These are phyloP conservation scores for Lithophane semibrunnea DNA, from an alignment of 2,888 invertebrate species.

Conservation along the genomic window DNA sequence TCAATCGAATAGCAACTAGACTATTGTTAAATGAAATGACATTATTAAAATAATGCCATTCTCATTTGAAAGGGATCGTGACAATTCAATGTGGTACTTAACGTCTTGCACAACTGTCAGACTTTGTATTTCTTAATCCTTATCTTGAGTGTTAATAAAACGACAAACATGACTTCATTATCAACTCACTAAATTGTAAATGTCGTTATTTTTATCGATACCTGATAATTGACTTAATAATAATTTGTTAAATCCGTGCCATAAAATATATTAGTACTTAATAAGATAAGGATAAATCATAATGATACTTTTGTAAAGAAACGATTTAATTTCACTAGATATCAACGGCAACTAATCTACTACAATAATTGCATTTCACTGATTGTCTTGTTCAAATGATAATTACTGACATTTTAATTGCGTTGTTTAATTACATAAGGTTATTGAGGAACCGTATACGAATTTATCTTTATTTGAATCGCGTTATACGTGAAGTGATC, in stretches of 20 bases:
- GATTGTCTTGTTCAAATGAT: constrained; percentile 71
- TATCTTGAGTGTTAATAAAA: constrained; percentile 61
- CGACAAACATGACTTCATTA: constrained; percentile 53
- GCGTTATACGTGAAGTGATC: constrained; percentile 59
- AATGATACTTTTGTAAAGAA: constrained; percentile 59
- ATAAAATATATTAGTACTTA: constrained; percentile 57
- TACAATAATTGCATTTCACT: constrained; percentile 73
- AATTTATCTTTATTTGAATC: constrained; percentile 67
- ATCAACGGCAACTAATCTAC: constrained; percentile 65
- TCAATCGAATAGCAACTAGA: constrained; percentile 13
- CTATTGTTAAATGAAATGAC: constrained; percentile 25
- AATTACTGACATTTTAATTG: constrained; percentile 75
- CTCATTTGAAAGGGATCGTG: constrained; percentile 42
- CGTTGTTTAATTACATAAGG: constrained; percentile 60
- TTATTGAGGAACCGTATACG: constrained; percentile 61
- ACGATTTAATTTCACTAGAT: constrained; percentile 64
- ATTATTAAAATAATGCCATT: constrained; percentile 13
- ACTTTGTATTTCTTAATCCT: constrained; percentile 52
- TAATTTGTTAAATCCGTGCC: constrained; percentile 63
- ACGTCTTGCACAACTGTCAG: constrained; percentile 48
- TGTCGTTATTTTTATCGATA: constrained; percentile 63
- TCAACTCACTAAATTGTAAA: constrained; percentile 62
- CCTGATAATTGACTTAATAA: constrained; percentile 66
- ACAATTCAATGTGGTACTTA: constrained; percentile 29
- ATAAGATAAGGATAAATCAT: constrained; percentile 64